Conservation (phyloP, 2,797 vertebrate species). For the Onychomys torridus region DNA sequence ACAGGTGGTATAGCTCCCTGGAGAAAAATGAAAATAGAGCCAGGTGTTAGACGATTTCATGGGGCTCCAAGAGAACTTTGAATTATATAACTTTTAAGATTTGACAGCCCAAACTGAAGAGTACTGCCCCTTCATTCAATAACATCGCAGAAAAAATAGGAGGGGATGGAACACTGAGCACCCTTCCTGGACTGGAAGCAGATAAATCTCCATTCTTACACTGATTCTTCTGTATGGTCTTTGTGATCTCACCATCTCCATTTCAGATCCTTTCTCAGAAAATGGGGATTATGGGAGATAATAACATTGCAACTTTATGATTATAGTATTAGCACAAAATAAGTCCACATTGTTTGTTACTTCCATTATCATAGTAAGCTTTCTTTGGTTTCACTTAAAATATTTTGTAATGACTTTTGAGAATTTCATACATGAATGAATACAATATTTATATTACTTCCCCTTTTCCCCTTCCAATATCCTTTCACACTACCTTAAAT, state of each 20-base stretch:
- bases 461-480: neutral
- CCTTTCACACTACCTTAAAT: neutral
- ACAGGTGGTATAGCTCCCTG: neutral
- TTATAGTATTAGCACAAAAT: neutral
- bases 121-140: neutral
- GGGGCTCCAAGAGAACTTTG: neutral
- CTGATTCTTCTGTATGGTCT: neutral
- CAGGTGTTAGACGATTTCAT: neutral
- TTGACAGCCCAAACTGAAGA: neutral
- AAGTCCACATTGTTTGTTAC: neutral
- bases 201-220: neutral
- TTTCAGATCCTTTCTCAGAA: neutral
- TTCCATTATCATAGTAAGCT: neutral
- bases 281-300: neutral
- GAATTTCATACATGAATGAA: neutral
- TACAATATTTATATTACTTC: neutral
- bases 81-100: neutral
- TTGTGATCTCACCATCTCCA: neutral
- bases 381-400: slow-evolving; percentile 2
- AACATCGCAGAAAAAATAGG: neutral
- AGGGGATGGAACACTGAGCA: neutral
- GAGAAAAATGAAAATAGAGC: neutral
- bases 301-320: neutral
- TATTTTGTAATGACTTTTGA: neutral
- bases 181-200: neutral